phyloP scores from a whole-genome alignment of 2,113 vertebrate genomes.

The Talpa occidentalis region DNA sequence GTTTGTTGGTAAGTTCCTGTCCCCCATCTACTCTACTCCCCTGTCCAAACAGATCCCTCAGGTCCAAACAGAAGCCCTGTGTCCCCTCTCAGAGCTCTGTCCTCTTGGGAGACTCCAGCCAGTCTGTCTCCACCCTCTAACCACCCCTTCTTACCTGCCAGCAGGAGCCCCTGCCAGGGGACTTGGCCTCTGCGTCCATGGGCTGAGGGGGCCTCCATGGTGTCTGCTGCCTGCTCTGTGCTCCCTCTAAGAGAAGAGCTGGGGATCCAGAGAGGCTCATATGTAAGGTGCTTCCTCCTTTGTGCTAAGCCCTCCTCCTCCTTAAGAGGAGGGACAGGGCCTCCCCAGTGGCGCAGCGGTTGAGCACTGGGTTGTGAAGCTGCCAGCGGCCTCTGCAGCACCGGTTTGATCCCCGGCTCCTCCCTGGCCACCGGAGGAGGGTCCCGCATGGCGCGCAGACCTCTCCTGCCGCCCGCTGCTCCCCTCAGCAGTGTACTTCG shows the following conservation, averaged over 20 bases:
- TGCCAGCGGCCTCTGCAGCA: no score
- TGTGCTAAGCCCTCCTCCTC: background rate
- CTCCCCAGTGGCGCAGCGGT: no score
- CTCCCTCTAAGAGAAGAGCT: background rate
- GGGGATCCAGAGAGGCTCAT: background rate
- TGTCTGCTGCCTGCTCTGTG: background rate
- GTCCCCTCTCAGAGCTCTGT: background rate
- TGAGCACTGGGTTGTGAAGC: no score
- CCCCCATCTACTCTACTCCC: background rate
- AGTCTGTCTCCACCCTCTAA: background rate
- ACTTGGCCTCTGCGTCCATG: fast-evolving
- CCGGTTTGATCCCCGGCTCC: no score
- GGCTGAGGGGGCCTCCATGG: background rate
- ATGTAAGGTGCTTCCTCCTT: background rate
- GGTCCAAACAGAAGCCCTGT: background rate
- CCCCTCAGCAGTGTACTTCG: no score
- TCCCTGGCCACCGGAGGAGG: no score
- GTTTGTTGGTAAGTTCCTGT: background rate
- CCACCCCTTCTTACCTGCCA: background rate
- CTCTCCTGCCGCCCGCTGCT: no score
- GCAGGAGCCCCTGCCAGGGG: background rate
- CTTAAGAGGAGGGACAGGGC: no score
- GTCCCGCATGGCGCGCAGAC: no score
- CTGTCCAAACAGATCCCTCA: background rate
- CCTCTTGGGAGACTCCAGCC: background rate